Evolutionary conservation across 2,888 invertebrate genomes (phyloP).

Genomic region (Saturnia japonica): DNA sequence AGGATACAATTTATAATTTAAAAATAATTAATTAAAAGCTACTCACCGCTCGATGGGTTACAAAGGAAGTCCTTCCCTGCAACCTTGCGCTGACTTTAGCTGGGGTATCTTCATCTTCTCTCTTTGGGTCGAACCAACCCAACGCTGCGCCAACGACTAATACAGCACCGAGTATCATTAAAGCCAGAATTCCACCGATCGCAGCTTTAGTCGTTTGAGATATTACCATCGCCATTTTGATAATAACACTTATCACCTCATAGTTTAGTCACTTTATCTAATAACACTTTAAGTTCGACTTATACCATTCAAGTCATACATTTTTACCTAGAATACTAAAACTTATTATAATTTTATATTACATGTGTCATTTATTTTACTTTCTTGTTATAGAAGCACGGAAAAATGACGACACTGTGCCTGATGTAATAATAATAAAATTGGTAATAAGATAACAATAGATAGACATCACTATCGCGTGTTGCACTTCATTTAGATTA

Average conservation of each 20-base stretch:
- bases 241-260: conserved; percentile 61
- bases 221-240: conserved; percentile 79
- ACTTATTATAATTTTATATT: neutral
- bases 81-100: conserved; percentile 73
- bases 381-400: neutral
- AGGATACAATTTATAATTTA: too few relatives aligned
- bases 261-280: conserved; percentile 32
- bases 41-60: conserved; percentile 77
- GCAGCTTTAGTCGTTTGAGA: conserved; percentile 77
- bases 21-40: too few relatives aligned
- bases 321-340: neutral
- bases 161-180: conserved; percentile 76
- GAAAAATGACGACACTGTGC: neutral
- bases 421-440: too few relatives aligned
- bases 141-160: conserved; percentile 73
- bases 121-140: conserved; percentile 73
- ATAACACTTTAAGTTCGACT: conserved; percentile 14
- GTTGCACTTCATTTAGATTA: too few relatives aligned
- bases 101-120: conserved; percentile 75
- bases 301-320: neutral
- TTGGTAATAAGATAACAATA: too few relatives aligned
- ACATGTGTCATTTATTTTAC: neutral
- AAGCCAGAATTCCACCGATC: conserved; percentile 70
- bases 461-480: too few relatives aligned
- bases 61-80: conserved; percentile 73